phyloP scores from a whole-genome alignment of 2,888 invertebrate genomes.

The Caenorhabditis sp. region DNA sequence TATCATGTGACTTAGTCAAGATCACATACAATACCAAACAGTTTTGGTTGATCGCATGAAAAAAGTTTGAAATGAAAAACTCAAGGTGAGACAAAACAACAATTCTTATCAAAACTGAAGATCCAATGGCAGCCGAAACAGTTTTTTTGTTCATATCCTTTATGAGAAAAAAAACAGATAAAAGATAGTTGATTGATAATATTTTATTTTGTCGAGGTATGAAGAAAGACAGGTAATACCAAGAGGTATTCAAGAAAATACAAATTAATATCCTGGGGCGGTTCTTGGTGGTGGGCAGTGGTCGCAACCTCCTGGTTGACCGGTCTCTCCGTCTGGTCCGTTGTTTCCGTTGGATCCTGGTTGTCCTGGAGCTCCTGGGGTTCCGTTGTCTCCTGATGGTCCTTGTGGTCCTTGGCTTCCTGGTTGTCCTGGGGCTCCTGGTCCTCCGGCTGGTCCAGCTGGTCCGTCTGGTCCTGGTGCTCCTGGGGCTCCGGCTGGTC shows the following conservation, averaged over 20 bases:
- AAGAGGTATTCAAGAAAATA: constrained; percentile 31
- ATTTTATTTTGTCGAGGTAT: constrained; percentile 30
- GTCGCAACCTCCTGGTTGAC: constrained; percentile 59
- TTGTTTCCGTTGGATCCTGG: constrained; percentile 48
- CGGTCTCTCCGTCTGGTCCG: constrained; percentile 56
- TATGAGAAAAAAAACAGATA: not conserved
- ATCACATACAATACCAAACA: not conserved
- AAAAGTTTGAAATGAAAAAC: not conserved
- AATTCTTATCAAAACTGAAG: constrained; percentile 5
- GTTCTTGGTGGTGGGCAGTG: constrained; percentile 63
- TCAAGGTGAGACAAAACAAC: constrained; percentile 20
- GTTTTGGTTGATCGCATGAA: not conserved
- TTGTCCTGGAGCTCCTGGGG: constrained; percentile 55
- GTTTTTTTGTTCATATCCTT: not conserved
- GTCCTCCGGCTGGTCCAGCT: constrained; percentile 52
- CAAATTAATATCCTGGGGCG: constrained; percentile 56
- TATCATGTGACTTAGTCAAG: not conserved
- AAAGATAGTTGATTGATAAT: constrained; percentile 6
- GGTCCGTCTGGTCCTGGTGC: constrained; percentile 51
- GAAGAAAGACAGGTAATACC: constrained; percentile 33
- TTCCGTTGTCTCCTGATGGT: constrained; percentile 55
- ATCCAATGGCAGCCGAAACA: not conserved
- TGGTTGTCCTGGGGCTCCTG: constrained; percentile 47
- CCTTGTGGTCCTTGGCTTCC: constrained; percentile 53
- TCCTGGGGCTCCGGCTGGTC: constrained; percentile 54